These are phyloP conservation scores for Syngnathus floridae DNA, from an alignment of 2,113 vertebrate genomes.

Conservation along the genomic window DNA sequence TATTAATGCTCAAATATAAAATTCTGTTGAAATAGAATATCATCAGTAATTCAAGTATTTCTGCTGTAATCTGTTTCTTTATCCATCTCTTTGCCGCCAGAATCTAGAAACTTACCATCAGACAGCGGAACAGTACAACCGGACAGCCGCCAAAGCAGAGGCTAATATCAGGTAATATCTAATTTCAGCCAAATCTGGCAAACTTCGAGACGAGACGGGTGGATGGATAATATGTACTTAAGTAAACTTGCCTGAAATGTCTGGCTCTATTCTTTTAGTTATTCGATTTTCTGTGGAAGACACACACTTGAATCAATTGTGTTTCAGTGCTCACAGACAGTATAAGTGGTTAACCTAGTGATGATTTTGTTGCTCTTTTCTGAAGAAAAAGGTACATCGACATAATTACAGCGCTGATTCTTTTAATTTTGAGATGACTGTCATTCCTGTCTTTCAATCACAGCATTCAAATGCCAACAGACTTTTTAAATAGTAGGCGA, in stretches of 20 bases:
- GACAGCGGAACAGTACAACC: slow-evolving; percentile 78
- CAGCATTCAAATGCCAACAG: not conserved
- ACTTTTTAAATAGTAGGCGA: slow-evolving; percentile 1
- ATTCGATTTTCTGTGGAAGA: not conserved
- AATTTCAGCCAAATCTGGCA: not conserved
- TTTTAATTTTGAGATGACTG: slow-evolving; percentile 4
- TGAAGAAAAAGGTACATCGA: not conserved
- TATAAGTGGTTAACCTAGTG: not conserved
- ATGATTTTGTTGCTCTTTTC: not conserved
- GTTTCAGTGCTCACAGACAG: not conserved
- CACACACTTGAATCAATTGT: no score
- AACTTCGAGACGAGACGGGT: not conserved
- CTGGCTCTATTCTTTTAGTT: not conserved
- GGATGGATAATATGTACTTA: not conserved
- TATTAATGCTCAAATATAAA: slow-evolving; percentile 10
- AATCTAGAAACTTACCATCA: slow-evolving; percentile 83
- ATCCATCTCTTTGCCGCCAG: slow-evolving; percentile 61
- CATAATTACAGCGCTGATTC: not conserved
- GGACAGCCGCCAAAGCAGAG: slow-evolving; percentile 78
- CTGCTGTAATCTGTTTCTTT: slow-evolving; percentile 4
- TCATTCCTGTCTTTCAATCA: not conserved
- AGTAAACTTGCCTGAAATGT: not conserved
- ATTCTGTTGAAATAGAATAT: not conserved
- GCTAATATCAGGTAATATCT: slow-evolving; percentile 76
- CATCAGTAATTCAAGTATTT: not conserved